Percentiles rank a stretch among this genome's conserved stretches.
phyloP scores from a whole-genome alignment of 2,888 invertebrate species.

The Salpingus planirostris region DNA sequence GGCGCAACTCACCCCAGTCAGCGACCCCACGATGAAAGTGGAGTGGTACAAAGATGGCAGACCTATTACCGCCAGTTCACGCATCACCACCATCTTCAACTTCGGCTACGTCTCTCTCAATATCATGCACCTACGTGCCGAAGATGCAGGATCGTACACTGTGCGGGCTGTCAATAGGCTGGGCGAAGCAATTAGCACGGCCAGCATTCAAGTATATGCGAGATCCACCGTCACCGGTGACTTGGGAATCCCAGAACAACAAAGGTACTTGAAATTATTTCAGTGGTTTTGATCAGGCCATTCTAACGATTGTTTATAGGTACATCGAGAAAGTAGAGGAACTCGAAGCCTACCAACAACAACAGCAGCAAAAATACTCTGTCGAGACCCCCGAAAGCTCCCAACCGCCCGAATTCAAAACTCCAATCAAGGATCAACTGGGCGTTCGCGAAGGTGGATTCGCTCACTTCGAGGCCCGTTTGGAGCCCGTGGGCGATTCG shows the following conservation, averaged over 20 bases:
- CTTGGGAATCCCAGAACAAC: constrained; percentile 76
- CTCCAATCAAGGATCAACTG: constrained; percentile 79
- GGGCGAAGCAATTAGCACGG: constrained; percentile 83
- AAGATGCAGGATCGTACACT: constrained; percentile 94
- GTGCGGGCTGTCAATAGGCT: constrained; percentile 84
- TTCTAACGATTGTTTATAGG: no score
- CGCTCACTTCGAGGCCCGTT: constrained; percentile 90
- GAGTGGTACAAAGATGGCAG: constrained; percentile 94
- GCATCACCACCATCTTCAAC: constrained; percentile 96
- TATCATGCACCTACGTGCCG: constrained; percentile 95
- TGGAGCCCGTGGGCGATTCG: constrained; percentile 88
- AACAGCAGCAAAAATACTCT: constrained; percentile 69
- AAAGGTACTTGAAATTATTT: no score
- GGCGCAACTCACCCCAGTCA: constrained; percentile 84
- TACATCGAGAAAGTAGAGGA: constrained; percentile 89
- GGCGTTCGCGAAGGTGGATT: constrained; percentile 86
- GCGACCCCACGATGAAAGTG: constrained; percentile 88
- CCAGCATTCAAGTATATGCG: constrained; percentile 64
- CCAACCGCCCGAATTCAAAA: constrained; percentile 77
- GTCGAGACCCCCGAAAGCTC: constrained; percentile 73
- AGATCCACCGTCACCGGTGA: constrained; percentile 79
- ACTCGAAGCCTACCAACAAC: constrained; percentile 79
- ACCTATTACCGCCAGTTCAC: constrained; percentile 92
- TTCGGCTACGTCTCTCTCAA: constrained; percentile 98
- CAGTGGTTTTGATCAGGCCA: no score